Conservation (phyloP, 2,797 vertebrate species). For the Sebastes iracundus region DNA sequence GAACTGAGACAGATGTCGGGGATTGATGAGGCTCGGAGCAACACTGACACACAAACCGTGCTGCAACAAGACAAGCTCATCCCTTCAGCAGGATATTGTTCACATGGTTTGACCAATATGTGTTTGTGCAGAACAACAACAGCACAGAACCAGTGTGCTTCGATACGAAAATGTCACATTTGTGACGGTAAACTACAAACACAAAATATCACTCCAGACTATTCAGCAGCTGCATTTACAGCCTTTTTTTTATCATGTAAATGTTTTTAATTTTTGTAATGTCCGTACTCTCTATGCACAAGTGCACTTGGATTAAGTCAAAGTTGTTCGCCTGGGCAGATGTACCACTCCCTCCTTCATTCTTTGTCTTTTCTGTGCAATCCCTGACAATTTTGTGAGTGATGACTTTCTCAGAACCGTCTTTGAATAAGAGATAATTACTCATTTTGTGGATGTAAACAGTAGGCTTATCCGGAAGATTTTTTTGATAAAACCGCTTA, state of each 20-base stretch:
- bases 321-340: background rate
- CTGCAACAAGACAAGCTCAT: slow-evolving; percentile 50
- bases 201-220: background rate
- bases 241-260: background rate
- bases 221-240: background rate
- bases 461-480: background rate
- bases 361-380: background rate
- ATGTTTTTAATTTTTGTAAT: background rate
- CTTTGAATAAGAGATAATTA: background rate
- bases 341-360: background rate
- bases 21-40: slow-evolving; percentile 73
- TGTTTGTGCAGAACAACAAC: slow-evolving; percentile 15
- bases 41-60: slow-evolving; percentile 56
- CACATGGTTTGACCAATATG: slow-evolving; percentile 16
- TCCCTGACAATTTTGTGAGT: background rate
- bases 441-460: background rate
- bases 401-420: background rate
- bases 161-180: background rate
- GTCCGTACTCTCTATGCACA: background rate
- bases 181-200: background rate
- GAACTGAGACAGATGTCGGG: slow-evolving; percentile 73
- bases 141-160: background rate
- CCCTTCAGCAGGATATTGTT: slow-evolving; percentile 29
- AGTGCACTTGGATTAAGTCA: background rate
- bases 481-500: background rate